These are phyloP conservation scores for Euthynnus affinis DNA, from an alignment of 2,797 vertebrate genomes.

Conservation along the genomic window DNA sequence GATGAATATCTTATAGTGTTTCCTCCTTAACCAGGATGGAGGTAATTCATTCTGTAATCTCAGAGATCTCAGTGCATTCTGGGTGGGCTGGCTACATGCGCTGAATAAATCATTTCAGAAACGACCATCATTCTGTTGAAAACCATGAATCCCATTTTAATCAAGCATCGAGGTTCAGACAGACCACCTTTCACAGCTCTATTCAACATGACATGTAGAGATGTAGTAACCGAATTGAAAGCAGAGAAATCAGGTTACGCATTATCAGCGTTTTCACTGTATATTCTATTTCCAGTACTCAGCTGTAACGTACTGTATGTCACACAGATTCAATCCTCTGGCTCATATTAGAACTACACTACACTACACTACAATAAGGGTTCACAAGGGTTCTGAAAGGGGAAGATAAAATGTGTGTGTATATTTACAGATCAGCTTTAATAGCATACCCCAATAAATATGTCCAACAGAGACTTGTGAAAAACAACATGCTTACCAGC, in stretches of 20 bases:
- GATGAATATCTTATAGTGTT: slow-evolving; percentile 37
- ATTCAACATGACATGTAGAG: slow-evolving; percentile 37
- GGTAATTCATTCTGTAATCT: slow-evolving; percentile 59
- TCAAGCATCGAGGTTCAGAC: slow-evolving; percentile 24
- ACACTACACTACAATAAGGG: not conserved
- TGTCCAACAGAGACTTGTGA: slow-evolving; percentile 38
- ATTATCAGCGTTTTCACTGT: not conserved
- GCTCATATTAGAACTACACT: not conserved
- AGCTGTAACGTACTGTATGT: slow-evolving; percentile 6
- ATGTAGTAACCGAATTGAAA: slow-evolving; percentile 24
- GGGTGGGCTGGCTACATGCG: slow-evolving; percentile 18
- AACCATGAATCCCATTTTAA: slow-evolving; percentile 49
- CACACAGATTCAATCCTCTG: slow-evolving; percentile 10
- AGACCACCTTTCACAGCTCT: slow-evolving; percentile 38
- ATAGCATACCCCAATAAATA: slow-evolving; percentile 42
- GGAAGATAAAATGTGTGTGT: slow-evolving; percentile 25
- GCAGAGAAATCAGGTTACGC: slow-evolving; percentile 22
- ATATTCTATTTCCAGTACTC: slow-evolving; percentile 23
- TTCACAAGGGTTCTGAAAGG: not conserved
- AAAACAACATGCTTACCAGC: slow-evolving; percentile 54
- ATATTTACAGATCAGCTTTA: slow-evolving; percentile 39
- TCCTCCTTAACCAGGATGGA: slow-evolving; percentile 36
- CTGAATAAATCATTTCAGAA: slow-evolving; percentile 58
- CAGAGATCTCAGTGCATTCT: slow-evolving; percentile 35
- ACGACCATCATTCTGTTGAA: slow-evolving; percentile 28